These are phyloP conservation scores for Athalia circularis DNA, from an alignment of 2,888 invertebrate species.

Conservation along the genomic window DNA sequence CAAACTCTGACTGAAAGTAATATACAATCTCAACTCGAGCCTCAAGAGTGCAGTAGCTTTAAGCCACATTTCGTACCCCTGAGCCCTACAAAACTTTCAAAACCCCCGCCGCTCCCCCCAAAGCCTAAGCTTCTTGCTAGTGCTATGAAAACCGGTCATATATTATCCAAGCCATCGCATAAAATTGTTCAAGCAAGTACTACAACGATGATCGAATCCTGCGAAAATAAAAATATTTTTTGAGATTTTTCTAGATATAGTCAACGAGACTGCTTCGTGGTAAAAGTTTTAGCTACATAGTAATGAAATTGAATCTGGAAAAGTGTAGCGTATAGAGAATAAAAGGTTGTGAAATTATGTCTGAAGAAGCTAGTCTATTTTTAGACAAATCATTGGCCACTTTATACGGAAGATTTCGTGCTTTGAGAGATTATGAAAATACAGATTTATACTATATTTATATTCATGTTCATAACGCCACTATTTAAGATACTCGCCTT, in stretches of 20 bases:
- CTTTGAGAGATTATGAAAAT: background rate
- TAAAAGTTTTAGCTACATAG: conserved; percentile 4
- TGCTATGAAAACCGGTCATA: conserved; percentile 64
- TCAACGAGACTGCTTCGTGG: background rate
- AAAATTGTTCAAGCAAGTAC: conserved; percentile 60
- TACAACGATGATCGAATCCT: conserved; percentile 57
- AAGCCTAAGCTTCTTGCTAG: conserved; percentile 85
- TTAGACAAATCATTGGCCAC: conserved; percentile 5
- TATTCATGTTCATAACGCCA: conserved; percentile 20
- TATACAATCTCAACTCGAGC: conserved; percentile 51
- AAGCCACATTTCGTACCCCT: conserved; percentile 54
- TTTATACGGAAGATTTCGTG: background rate
- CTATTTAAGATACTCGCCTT: conserved; percentile 1
- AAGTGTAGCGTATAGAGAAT: background rate
- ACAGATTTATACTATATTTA: background rate
- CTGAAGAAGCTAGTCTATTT: conserved; percentile 36
- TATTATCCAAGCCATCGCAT: conserved; percentile 65
- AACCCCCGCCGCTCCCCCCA: conserved; percentile 84
- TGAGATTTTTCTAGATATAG: conserved; percentile 40
- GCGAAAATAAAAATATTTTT: conserved; percentile 62
- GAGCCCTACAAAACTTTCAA: conserved; percentile 64
- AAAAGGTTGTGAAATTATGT: conserved; percentile 34
- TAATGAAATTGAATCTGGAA: conserved; percentile 6
- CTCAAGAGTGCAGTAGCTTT: conserved; percentile 48
- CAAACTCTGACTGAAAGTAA: conserved; percentile 69